Base-by-base conservation (phyloP, 2,888 invertebrate genomes). In the Trilocha varians region DNA sequence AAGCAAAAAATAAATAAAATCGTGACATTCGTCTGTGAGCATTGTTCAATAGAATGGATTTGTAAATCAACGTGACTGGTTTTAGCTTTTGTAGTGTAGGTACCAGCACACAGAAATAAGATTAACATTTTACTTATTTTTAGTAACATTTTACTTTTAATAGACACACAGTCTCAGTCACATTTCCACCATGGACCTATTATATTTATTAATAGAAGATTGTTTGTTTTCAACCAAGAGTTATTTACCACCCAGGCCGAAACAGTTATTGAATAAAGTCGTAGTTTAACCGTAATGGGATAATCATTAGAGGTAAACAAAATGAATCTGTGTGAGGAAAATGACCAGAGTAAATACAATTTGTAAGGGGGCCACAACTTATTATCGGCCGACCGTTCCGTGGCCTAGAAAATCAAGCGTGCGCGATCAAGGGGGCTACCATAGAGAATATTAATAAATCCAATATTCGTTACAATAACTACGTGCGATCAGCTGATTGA, bases 401-500 rank as follows among this genome's bases (percentile, higher is more conserved):
- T 70, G 80, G 75, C 79, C 78, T 60, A 79, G 73, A 76, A 78
- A 73, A 59, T 65, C 60, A 67, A 49, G 62, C 62, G 60, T 58
- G 61, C 58, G 53, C 62, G 54, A 57, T 55, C 55, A 60, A 45
- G 47, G 54, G 64, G 60, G 62, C 62, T 61, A 61, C 57, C 58
- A 65, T 60, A 48, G 59, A 61, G 70, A 72, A 73, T 75, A 73
- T 67, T 70, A 73, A 70, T 62, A 62, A 65, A 50, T 54, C 46
- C 46, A 49, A 47, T 41, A 42, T 38, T 38, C 25, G 34, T 49
- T 39, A n/a, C 40, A 34, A 41, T 42, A 36, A 47, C 43, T 40
- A 44, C 50, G 11, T 32, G 41, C 38, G 41, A 50, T 52, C 53
- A 50, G 58, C 53, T 57, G 57, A 50, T 50, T 38, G 39, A 35